These are phyloP conservation scores for Neoarius graeffei DNA, from an alignment of 2,113 vertebrate species.

Conservation along the genomic window DNA sequence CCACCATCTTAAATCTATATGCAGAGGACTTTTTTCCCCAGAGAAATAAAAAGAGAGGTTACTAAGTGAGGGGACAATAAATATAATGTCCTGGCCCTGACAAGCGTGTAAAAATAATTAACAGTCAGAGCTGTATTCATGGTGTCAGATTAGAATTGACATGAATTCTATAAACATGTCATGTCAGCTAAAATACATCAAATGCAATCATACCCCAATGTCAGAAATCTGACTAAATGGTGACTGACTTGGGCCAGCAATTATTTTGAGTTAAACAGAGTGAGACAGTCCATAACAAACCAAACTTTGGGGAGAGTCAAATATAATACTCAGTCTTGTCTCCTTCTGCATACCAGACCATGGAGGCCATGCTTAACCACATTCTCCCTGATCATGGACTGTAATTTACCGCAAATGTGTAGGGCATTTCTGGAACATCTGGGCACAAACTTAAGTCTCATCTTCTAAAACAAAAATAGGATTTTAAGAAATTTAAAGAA, in stretches of 20 bases:
- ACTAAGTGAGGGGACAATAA: too few relatives aligned
- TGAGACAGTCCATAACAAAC: neutral
- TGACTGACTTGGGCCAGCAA: neutral
- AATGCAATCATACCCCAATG: too few relatives aligned
- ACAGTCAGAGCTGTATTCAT: neutral
- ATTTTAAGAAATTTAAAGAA: neutral
- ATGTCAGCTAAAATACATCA: neutral
- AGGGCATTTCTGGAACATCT: neutral
- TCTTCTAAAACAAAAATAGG: neutral
- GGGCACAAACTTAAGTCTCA: neutral
- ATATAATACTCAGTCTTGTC: neutral
- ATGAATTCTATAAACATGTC: neutral
- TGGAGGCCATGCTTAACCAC: neutral
- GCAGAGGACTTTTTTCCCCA: neutral
- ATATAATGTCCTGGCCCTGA: too few relatives aligned
- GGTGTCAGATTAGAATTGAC: neutral
- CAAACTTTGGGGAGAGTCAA: neutral
- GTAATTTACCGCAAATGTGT: neutral
- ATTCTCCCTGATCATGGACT: neutral
- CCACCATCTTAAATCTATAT: neutral
- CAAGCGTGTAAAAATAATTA: neutral
- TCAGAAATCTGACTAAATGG: neutral
- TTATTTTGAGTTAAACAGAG: neutral
- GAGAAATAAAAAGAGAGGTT: too few relatives aligned
- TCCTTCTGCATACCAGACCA: neutral